Base-by-base conservation (phyloP, 2,113 vertebrate species). In the Neolamprologus devosi region DNA sequence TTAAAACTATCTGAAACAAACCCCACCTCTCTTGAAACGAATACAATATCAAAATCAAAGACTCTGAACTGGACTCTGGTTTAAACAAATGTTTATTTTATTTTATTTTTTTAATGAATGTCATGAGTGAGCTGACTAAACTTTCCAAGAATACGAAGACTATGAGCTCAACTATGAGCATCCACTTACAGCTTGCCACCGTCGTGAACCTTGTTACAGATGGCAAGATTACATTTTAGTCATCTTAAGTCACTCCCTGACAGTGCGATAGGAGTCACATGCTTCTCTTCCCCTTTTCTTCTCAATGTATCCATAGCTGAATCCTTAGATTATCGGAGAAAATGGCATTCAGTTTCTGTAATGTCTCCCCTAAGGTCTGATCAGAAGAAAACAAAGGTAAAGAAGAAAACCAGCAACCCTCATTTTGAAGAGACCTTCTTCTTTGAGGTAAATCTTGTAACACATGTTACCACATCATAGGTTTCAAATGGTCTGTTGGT, bases 331-430 rank as follows among this genome's bases (percentile, higher is more conserved):
- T 28, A 6, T 28, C 13, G 0, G 45, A 37, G 12, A 21, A 28
- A 33, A 17, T 17, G 47, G 28, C 33, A 6, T 17, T 68, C 47
- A 35, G 19, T 83, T 54, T 65, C 68, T 83, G 47, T 42, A n/a
- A 65, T 49, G 10, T 78, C 4, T 92, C 30, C 83, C 88, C 95
- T 95, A 95, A 99, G 99, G 96, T 98, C 97, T 92, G 99, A 99
- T 94, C 99, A 99, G 94, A 99, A 97, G 97, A 99, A 98, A 97
- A 99, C 98, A 11, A 99, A 99, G 95, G 98, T 99, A 90, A 99
- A 99, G 97, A 99, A 99, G 97, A 99, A 99, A 97, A 99, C 98
- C 88, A 99, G 98, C 95, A 98, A 99, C 91, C 99, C 99, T 26
- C 97, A 97, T 86, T 99, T 99, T 94, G 99, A 99, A 23, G 99